A percentile compares a stretch with the other conserved stretches of the same genome.
phyloP scores from a whole-genome alignment of 2,113 vertebrate genomes.

The Macroglossus sobrinus region DNA sequence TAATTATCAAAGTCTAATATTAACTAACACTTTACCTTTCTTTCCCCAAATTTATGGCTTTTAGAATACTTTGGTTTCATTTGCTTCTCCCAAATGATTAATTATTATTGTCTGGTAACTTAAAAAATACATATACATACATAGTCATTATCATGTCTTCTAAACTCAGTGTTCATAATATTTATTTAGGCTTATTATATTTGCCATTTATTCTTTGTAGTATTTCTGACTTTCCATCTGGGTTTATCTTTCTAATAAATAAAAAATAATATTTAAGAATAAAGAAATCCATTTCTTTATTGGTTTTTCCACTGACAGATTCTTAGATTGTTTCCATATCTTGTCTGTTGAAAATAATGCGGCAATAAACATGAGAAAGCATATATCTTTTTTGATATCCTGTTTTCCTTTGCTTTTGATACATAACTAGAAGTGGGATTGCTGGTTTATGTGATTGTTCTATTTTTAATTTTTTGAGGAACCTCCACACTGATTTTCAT shows the following conservation, averaged over 20 bases:
- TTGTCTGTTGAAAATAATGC: neutral
- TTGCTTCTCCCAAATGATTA: neutral
- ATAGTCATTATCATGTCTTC: neutral
- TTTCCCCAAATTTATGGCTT: neutral
- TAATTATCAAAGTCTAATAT: neutral
- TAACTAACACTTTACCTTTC: neutral
- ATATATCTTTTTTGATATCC: neutral
- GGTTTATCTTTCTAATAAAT: neutral
- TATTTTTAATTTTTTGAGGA: neutral
- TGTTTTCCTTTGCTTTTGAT: neutral
- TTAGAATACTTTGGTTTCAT: neutral
- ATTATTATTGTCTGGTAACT: neutral
- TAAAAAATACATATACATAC: neutral
- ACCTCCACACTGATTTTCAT: neutral
- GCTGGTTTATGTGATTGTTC: neutral
- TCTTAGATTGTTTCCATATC: neutral
- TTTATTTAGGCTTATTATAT: neutral
- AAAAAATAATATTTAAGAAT: neutral
- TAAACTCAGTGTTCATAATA: neutral
- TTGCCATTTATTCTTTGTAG: neutral
- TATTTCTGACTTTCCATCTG: neutral
- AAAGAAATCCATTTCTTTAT: neutral
- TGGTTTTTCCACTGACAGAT: neutral
- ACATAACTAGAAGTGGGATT: neutral
- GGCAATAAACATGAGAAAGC: neutral